A percentile compares a stretch with the other conserved stretches of the same genome.
These are phyloP conservation scores for Phylloscopus trochiloides DNA, from an alignment of 2,113 vertebrate species.

Conservation along the genomic window DNA sequence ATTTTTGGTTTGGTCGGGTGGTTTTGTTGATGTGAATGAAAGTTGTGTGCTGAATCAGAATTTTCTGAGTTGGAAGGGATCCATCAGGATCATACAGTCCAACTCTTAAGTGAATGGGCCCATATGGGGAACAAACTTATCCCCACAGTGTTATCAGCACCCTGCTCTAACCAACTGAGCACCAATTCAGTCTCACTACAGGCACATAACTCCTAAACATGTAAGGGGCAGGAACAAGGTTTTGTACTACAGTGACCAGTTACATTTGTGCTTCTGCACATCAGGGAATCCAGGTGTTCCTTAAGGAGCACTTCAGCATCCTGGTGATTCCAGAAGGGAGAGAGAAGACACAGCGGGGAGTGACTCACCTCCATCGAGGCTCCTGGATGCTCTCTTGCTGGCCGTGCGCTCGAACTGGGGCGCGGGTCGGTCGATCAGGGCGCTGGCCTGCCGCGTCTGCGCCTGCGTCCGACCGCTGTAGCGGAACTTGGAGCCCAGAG, in stretches of 20 bases:
- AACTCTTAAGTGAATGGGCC: background rate
- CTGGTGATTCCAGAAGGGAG: background rate
- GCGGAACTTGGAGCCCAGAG: constrained; percentile 94
- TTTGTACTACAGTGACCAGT: background rate
- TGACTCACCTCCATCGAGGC: constrained; percentile 90
- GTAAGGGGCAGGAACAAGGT: background rate
- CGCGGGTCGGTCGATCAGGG: constrained; percentile 92
- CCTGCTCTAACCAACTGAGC: background rate
- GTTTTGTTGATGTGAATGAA: background rate
- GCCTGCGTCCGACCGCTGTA: constrained; percentile 96
- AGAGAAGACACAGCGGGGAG: background rate
- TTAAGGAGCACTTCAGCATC: background rate
- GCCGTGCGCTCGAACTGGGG: constrained; percentile 91
- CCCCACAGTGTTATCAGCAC: background rate
- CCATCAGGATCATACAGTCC: background rate
- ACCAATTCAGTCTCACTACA: background rate
- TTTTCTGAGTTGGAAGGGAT: background rate
- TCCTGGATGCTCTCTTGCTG: constrained; percentile 92
- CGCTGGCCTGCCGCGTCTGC: constrained; percentile 93
- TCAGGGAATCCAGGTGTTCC: background rate
- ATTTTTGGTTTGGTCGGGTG: background rate
- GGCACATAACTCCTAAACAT: background rate
- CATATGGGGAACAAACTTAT: background rate
- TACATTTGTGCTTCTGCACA: accelerated
- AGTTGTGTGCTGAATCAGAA: background rate